These are phyloP conservation scores for Thymelicus sylvestris DNA, from an alignment of 2,888 invertebrate species.

Conservation along the genomic window DNA sequence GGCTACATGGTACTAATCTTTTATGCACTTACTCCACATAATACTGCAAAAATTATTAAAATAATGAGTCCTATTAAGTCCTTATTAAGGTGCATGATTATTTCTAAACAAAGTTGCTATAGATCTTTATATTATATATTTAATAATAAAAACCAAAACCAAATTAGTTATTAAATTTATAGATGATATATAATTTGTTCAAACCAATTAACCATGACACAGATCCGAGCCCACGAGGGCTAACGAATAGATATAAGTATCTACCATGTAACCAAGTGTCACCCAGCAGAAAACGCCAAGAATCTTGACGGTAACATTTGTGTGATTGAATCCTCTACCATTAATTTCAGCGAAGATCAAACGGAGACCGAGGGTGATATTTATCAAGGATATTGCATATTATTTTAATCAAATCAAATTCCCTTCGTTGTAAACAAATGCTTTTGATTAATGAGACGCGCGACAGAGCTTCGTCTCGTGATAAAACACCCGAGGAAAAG, in stretches of 20 bases:
- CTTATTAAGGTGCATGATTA: no score
- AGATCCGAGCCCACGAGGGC: not conserved
- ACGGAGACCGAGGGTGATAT: slow-evolving; percentile 84
- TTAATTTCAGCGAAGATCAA: slow-evolving; percentile 83
- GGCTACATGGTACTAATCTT: no score
- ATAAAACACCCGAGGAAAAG: slow-evolving; percentile 83
- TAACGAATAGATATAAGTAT: no score
- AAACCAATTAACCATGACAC: slow-evolving; percentile 5
- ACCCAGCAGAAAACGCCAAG: slow-evolving; percentile 54
- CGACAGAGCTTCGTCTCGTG: slow-evolving; percentile 82
- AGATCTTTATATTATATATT: not conserved
- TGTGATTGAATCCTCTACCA: slow-evolving; percentile 84
- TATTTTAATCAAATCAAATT: slow-evolving; percentile 86
- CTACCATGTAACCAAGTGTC: not conserved
- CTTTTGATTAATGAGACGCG: slow-evolving; percentile 85
- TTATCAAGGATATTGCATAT: slow-evolving; percentile 85
- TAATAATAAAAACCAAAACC: not conserved
- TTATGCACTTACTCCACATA: no score
- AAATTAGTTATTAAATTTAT: not conserved
- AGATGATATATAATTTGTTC: not conserved
- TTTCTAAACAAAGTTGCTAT: no score
- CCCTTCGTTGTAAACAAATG: slow-evolving; percentile 85
- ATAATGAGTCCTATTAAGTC: no score
- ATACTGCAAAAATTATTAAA: no score
- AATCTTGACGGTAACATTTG: slow-evolving; percentile 68